These are phyloP conservation scores for Patella pellucida DNA, from an alignment of 2,888 invertebrate genomes.

Conservation along the genomic window DNA sequence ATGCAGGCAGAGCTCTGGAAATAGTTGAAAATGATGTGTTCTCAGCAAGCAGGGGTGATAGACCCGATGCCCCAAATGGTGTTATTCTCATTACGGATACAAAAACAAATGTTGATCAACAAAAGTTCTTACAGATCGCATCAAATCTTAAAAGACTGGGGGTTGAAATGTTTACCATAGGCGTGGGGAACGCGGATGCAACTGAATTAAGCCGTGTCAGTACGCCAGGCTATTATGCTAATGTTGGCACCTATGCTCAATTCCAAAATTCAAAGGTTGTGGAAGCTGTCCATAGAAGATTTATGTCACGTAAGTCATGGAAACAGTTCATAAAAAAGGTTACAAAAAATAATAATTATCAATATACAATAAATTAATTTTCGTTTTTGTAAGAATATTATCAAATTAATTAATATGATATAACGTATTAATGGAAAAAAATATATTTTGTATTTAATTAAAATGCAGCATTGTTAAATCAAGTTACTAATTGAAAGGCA, in stretches of 20 bases:
- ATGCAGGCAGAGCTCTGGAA: conserved; percentile 33
- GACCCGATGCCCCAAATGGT: conserved; percentile 47
- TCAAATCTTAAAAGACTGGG: conserved; percentile 44
- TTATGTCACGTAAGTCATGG: conserved; percentile 34
- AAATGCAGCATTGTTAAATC: background rate
- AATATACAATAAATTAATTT: no score
- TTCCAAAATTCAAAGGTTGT: conserved; percentile 21
- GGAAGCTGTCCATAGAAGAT: conserved; percentile 23
- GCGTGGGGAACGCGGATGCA: conserved; percentile 31
- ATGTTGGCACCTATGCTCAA: conserved; percentile 32
- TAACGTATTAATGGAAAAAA: no score
- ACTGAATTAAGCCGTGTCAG: conserved; percentile 42
- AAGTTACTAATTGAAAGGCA: background rate
- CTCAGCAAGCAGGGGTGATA: conserved; percentile 33
- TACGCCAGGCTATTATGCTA: conserved; percentile 30
- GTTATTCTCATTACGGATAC: conserved; percentile 55
- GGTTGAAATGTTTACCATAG: conserved; percentile 50
- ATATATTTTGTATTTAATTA: background rate
- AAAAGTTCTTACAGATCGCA: conserved; percentile 43
- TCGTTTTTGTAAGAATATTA: no score
- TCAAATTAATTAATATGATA: no score
- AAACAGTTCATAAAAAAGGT: no score
- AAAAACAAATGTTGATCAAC: conserved; percentile 40
- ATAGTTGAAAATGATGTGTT: conserved; percentile 38
- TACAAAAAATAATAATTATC: no score